A percentile compares a stretch with the other conserved stretches of the same genome.
phyloP scores from a whole-genome alignment of 2,797 vertebrate genomes.

The Sorex maritimensis region DNA sequence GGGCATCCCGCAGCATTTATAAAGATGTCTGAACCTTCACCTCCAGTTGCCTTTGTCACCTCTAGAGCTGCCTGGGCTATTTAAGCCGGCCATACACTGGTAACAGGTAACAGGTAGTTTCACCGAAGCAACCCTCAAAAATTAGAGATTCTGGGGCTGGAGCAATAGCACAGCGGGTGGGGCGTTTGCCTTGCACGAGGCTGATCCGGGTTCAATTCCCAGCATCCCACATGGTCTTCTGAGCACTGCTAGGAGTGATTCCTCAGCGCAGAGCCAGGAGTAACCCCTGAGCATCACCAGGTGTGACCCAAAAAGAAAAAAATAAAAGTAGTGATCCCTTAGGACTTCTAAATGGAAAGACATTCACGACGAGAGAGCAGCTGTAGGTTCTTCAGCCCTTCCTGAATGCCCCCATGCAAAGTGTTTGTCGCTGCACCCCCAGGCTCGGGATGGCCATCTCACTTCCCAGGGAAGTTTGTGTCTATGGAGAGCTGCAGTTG shows the following conservation, averaged over 20 bases:
- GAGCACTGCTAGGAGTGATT: too few species aligned
- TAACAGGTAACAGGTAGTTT: neutral
- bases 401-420: neutral
- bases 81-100: neutral
- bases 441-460: neutral
- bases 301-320: too few species aligned
- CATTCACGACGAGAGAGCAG: neutral
- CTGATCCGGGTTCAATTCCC: too few species aligned
- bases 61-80: neutral
- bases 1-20: neutral
- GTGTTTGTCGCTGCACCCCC: neutral
- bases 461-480: neutral
- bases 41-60: neutral
- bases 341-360: conserved; percentile 46
- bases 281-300: too few species aligned
- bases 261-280: too few species aligned
- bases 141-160: too few species aligned
- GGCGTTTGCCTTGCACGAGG: too few species aligned
- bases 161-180: too few species aligned
- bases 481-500: neutral
- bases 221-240: too few species aligned
- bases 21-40: neutral
- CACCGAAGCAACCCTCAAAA: neutral
- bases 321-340: neutral
- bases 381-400: neutral